Base-by-base conservation (phyloP, 2,113 vertebrate species). In the Porphyrio hochstetteri region DNA sequence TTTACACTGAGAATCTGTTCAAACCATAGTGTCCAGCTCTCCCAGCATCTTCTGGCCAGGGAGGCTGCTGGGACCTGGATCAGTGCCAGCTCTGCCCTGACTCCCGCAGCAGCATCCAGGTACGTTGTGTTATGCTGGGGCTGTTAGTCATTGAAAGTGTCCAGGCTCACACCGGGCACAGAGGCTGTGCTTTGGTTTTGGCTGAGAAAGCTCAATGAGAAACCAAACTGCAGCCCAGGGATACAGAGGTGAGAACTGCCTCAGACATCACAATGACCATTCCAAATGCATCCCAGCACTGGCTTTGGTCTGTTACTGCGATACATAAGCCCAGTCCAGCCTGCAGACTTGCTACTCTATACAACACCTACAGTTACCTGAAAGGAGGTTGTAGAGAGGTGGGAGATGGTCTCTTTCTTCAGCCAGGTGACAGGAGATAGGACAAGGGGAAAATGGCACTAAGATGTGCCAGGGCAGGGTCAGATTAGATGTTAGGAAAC, bases 161-260 rank as follows among this genome's bases (percentile, higher is more conserved):
- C 89, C 88, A 78, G 93, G 82, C 80, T 90, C 95, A 93, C 83
- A 78, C 81, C 77, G 95, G 69, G 48, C 48, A 48, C 48, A 48
- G 48, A 20, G 33, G 67, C 93, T 50, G 36, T 48, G 40, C 59
- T 69, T 76, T 56, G 38, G n/a, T 17, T 87, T 95, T 70, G 50
- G 18, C 36, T 68, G 83, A 82, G 92, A 78, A 97, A 95, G 67
- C 40, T n/a, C 82, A 48, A n/a, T 1, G 9, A 82, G 74, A 82
- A 86, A 55, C 83, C 75, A 67, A 86, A 84, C 67, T 85, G 59
- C 82, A 90, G 74, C 44, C 52, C 78, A 44, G 68, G 86, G 90
- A 81, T 61, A 86, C 55, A 56, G 6, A 14, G 56, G 53, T 29
- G 6, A 82, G 44, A 88, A 48, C 53, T 38, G 59, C 82, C 78